Evolutionary conservation across 2,113 vertebrate species (phyloP).

Genomic region (Oxyruncus cristatus): DNA sequence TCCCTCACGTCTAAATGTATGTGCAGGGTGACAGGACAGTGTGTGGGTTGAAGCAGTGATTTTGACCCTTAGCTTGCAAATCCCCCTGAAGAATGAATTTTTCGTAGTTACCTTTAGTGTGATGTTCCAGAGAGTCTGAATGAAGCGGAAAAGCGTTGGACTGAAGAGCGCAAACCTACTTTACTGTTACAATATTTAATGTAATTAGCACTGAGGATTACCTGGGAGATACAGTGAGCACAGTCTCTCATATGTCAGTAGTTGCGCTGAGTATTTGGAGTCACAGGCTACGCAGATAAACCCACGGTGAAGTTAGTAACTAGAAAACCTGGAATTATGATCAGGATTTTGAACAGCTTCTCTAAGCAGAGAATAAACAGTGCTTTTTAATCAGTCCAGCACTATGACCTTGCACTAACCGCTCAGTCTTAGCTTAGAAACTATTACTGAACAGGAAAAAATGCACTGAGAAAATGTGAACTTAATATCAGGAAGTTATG

Average conservation of each 20-base stretch:
- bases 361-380: not conserved
- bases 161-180: not conserved
- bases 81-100: fast-evolving
- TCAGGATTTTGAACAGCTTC: not conserved
- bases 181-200: not conserved
- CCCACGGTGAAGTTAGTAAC: not conserved
- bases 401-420: not conserved
- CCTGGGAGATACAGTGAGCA: not conserved
- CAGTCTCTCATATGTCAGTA: fast-evolving
- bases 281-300: not conserved
- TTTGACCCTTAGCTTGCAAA: not conserved
- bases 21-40: not conserved
- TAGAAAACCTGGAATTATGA: not conserved
- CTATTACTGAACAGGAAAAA: not conserved
- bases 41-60: fast-evolving
- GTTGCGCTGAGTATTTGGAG: not conserved
- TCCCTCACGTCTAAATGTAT: fast-evolving
- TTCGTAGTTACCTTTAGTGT: not conserved
- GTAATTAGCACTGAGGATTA: not conserved
- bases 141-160: not conserved
- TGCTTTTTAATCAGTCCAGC: not conserved
- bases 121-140: not conserved
- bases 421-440: not conserved
- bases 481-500: not conserved
- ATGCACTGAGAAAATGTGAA: not conserved